Base-by-base conservation (phyloP, 2,113 vertebrate genomes). In the Coryphaenoides rupestris region DNA sequence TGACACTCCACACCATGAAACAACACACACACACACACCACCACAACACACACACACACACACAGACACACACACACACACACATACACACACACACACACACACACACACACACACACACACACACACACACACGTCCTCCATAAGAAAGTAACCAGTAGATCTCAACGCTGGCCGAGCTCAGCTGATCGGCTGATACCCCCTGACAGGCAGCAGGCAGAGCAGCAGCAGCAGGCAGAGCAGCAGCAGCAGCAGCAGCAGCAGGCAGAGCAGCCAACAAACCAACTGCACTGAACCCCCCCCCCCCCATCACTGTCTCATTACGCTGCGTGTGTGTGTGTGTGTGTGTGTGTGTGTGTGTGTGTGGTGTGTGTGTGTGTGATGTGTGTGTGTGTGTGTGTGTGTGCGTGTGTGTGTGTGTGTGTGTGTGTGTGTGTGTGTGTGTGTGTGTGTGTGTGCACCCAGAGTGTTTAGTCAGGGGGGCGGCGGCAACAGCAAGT, bases 391-490 rank as follows among this genome's bases (percentile, higher is more conserved):
- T n/a, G n/a, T 24, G 21, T 55, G n/a, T n/a, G n/a, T n/a, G n/a
- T n/a, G n/a, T n/a, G n/a, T n/a, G n/a, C n/a, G n/a, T n/a, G n/a
- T n/a, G n/a, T n/a, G n/a, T n/a, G n/a, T n/a, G n/a, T n/a, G n/a
- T n/a, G n/a, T n/a, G n/a, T n/a, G 52, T 73, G 58, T 49, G 63
- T 49, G 54, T 60, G 62, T 62, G 76, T 33, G 16, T n/a, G 15
- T n/a, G 21, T 19, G 15, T 28, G 23, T 65, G 60, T 62, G 72
- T 52, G 9, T 72, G 69, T 19, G 9, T 62, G 24, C 65, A 58
- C 78, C 88, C 74, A 77, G 79, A 72, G 72, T 79, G 79, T 79
- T 87, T 82, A 87, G 76, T 79, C 73, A 21, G 53, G 53, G 53
- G 49, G 49, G n/a, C 4, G n/a, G 49, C 49, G n/a, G n/a, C 49